These are phyloP conservation scores for Rhaphigaster nebulosa DNA, from an alignment of 2,888 invertebrate species.

Conservation along the genomic window DNA sequence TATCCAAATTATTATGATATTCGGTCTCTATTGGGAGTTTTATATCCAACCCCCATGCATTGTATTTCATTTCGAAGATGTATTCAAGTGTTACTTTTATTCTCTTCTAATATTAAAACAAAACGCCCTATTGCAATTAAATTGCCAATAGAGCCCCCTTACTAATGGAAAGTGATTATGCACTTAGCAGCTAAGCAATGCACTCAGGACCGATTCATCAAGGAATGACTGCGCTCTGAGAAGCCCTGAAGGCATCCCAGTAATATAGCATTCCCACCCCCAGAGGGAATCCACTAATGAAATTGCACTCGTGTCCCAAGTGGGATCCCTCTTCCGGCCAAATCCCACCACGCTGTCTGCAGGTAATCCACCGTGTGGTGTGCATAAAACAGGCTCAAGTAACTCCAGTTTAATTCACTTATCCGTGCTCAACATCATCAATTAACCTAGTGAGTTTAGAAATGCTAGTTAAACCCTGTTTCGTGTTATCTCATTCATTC, in stretches of 20 bases:
- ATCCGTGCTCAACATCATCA: background rate
- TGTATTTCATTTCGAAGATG: too few relatives aligned
- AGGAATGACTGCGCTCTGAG: background rate
- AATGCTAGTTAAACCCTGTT: background rate
- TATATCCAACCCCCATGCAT: too few relatives aligned
- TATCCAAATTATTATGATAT: too few relatives aligned
- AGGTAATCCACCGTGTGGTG: background rate
- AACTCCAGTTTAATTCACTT: conserved; percentile 33
- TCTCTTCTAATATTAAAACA: background rate
- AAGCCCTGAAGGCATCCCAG: background rate
- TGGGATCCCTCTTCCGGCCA: conserved; percentile 12
- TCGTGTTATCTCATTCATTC: background rate
- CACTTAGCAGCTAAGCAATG: background rate
- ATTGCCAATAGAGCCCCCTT: background rate
- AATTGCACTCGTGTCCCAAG: conserved; percentile 31
- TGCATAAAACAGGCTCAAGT: background rate
- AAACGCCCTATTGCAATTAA: background rate
- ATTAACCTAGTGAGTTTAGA: background rate
- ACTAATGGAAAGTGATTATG: background rate
- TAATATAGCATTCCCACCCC: background rate
- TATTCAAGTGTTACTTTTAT: too few relatives aligned
- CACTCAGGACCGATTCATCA: background rate
- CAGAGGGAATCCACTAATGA: conserved; percentile 27
- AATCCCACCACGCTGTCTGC: conserved; percentile 35
- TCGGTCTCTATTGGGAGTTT: too few relatives aligned